Conservation (phyloP, 2,888 invertebrate genomes). For the Drosophila kanekoi region DNA sequence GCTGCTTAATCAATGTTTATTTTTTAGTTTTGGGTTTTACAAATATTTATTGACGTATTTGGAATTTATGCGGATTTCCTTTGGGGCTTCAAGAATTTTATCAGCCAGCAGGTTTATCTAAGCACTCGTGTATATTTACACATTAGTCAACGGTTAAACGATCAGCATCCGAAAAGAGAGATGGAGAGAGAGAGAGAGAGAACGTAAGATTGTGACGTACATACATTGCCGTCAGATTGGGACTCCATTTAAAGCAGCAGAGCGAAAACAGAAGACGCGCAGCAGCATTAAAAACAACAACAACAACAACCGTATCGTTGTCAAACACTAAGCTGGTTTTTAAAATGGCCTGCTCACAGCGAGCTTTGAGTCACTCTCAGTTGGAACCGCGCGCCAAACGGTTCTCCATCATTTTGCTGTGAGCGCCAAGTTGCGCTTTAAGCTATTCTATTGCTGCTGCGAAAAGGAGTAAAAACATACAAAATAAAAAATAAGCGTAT, state of each 20-base stretch:
- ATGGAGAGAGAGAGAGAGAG: constrained; percentile 9
- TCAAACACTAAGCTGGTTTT: constrained; percentile 68
- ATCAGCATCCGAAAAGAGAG: constrained; percentile 24
- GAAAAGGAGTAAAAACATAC: constrained; percentile 40
- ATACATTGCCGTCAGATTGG: constrained; percentile 10
- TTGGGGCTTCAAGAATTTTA: not conserved
- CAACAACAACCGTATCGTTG: constrained; percentile 24
- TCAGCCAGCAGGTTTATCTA: constrained; percentile 9
- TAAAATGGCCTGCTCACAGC: constrained; percentile 58
- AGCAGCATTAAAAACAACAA: constrained; percentile 27
- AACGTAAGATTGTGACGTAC: constrained; percentile 8
- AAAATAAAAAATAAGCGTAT: constrained; percentile 15
- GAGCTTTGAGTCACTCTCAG: constrained; percentile 68
- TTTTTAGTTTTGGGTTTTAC: not conserved
- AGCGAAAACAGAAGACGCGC: constrained; percentile 22
- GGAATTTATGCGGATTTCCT: constrained; percentile 30
- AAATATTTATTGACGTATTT: constrained; percentile 21
- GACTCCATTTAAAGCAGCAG: constrained; percentile 30
- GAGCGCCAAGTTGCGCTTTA: constrained; percentile 45
- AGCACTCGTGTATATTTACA: constrained; percentile 33
- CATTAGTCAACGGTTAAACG: constrained; percentile 36
- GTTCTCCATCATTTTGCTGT: constrained; percentile 43
- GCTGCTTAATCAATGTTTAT: not conserved
- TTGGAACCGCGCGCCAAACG: constrained; percentile 62
- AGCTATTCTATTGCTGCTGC: constrained; percentile 34